phyloP scores from a whole-genome alignment of 2,113 vertebrate genomes.

The Nycticorax nycticorax region DNA sequence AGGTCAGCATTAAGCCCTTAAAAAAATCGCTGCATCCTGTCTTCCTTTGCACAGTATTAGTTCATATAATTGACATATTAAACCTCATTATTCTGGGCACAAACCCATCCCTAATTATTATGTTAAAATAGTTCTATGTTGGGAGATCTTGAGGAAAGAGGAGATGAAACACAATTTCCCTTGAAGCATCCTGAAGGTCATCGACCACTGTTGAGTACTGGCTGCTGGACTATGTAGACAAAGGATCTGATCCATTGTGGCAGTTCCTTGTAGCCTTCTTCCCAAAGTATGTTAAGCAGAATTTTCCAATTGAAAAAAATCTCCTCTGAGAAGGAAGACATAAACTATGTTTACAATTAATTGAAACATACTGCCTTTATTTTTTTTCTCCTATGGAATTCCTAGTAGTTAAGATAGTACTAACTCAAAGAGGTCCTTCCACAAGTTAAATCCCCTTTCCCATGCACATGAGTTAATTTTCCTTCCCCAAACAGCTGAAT shows the following conservation, averaged over 20 bases:
- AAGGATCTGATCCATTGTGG: not conserved
- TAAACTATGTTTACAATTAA: not conserved
- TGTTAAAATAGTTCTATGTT: not conserved
- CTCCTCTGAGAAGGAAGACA: not conserved
- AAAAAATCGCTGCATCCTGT: not conserved
- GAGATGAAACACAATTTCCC: not conserved
- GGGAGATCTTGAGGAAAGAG: not conserved
- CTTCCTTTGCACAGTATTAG: not conserved
- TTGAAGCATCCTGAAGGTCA: not conserved
- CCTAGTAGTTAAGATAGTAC: not conserved
- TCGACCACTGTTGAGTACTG: not conserved
- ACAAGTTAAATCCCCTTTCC: not conserved
- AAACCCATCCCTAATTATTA: not conserved
- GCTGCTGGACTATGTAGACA: not conserved
- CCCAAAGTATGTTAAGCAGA: not conserved
- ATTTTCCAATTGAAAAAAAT: not conserved
- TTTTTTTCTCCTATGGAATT: not conserved
- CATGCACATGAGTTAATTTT: not conserved
- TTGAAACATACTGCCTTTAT: not conserved
- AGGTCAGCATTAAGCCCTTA: not conserved
- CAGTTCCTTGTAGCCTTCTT: not conserved
- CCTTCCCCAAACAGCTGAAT: not conserved
- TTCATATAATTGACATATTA: not conserved
- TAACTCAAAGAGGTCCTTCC: not conserved
- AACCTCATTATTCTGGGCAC: not conserved